Evolutionary conservation across 2,797 vertebrate genomes (phyloP).

Genomic region (Anolis apletophallus): DNA sequence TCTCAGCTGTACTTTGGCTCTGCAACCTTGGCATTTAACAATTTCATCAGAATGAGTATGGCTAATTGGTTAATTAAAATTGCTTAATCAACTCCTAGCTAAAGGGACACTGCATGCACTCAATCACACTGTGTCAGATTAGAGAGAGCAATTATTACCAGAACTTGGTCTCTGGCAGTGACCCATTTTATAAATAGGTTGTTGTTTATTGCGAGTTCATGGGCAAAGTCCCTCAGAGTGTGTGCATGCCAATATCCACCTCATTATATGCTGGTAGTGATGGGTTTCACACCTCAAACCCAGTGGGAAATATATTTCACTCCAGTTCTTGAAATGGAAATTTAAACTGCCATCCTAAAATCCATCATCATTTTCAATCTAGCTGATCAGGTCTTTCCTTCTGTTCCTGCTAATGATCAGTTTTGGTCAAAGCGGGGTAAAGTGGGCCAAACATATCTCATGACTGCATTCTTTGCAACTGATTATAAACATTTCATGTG

Average conservation of each 20-base stretch:
- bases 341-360: not conserved
- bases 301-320: slow-evolving; percentile 17
- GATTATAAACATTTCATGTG: not conserved
- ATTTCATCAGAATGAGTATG: slow-evolving; percentile 44
- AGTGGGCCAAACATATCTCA: not conserved
- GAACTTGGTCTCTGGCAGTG: slow-evolving; percentile 35
- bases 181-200: slow-evolving; percentile 47
- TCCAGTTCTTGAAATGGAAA: slow-evolving; percentile 2
- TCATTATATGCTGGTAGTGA: slow-evolving; percentile 31
- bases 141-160: slow-evolving; percentile 37
- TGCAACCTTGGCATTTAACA: slow-evolving; percentile 41
- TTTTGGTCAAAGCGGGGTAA: no score
- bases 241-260: slow-evolving; percentile 2
- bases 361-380: not conserved
- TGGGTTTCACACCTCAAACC: slow-evolving; percentile 36
- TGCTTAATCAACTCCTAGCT: slow-evolving; percentile 44
- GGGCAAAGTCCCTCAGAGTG: slow-evolving; percentile 7
- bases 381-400: not conserved
- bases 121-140: slow-evolving; percentile 44
- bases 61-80: slow-evolving; percentile 42
- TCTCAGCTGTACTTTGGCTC: slow-evolving; percentile 27
- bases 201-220: slow-evolving; percentile 37
- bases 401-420: not conserved
- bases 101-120: slow-evolving; percentile 31
- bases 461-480: not conserved